Evolutionary conservation across 1,140 invertebrate species (phyloP).

Genomic region (Mercenaria mercenaria): DNA sequence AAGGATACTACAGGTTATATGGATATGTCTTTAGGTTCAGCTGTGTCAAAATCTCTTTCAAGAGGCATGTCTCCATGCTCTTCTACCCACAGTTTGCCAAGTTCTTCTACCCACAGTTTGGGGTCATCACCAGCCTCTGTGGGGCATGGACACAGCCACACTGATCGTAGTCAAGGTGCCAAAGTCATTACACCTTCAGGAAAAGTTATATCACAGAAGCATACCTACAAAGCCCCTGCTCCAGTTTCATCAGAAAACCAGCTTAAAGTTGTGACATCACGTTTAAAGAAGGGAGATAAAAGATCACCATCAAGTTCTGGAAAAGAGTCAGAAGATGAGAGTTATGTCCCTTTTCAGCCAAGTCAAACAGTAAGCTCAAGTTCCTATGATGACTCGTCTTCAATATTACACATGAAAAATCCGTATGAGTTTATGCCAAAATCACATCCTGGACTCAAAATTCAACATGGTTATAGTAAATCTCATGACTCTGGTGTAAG

Average conservation of each 20-base stretch:
- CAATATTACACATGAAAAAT: background rate
- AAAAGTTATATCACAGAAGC: conserved; percentile 69
- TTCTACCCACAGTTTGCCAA: conserved; percentile 61
- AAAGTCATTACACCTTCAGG: conserved; percentile 72
- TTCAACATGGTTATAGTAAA: conserved; percentile 57
- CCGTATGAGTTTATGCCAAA: background rate
- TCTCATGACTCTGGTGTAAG: conserved; percentile 35
- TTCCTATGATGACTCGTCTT: conserved; percentile 12
- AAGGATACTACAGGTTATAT: conserved; percentile 73
- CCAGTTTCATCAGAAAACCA: conserved; percentile 39
- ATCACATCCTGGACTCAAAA: conserved; percentile 23
- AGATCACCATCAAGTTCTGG: conserved; percentile 70
- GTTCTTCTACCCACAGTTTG: conserved; percentile 67
- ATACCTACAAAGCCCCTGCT: conserved; percentile 26
- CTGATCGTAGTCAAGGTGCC: conserved; percentile 8
- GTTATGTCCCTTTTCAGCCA: conserved; percentile 73
- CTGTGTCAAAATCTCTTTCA: conserved; percentile 43
- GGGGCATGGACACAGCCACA: conserved; percentile 43
- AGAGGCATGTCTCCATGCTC: conserved; percentile 27
- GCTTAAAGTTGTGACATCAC: conserved; percentile 47
- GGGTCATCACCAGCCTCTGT: conserved; percentile 69
- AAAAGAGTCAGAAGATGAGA: conserved; percentile 75
- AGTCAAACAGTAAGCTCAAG: background rate
- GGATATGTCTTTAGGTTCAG: conserved; percentile 77
- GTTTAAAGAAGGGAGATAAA: conserved; percentile 42